A percentile compares a stretch with the other conserved stretches of the same genome.
Evolutionary conservation across 2,888 invertebrate species (phyloP).

Genomic region (Clitarchus hookeri): DNA sequence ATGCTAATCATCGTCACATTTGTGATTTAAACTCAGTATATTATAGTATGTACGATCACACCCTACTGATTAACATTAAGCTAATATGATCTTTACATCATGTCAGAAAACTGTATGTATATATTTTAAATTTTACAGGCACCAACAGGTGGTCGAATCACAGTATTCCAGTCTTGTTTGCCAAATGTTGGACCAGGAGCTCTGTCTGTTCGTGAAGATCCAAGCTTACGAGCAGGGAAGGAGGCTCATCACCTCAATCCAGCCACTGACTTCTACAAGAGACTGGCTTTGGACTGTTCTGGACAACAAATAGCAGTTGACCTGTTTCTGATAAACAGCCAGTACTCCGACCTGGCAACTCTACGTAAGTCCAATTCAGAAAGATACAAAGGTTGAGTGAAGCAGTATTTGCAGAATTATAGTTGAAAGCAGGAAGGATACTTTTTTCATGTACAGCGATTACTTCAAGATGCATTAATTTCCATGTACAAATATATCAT

Average conservation of each 20-base stretch:
- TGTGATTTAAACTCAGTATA: too few relatives aligned
- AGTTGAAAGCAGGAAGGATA: too few relatives aligned
- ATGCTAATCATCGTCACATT: too few relatives aligned
- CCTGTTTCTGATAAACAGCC: conserved; percentile 89
- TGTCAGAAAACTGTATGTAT: too few relatives aligned
- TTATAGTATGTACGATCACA: too few relatives aligned
- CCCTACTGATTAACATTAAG: too few relatives aligned
- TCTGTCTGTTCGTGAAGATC: conserved; percentile 84
- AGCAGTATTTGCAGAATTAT: too few relatives aligned
- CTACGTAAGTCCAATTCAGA: conserved; percentile 68
- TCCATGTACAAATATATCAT: too few relatives aligned
- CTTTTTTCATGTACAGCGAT: background rate
- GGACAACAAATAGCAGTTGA: conserved; percentile 96
- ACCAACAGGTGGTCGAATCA: conserved; percentile 91
- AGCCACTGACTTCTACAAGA: conserved; percentile 97
- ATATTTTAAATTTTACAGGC: conserved; percentile 63
- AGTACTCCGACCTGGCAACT: conserved; percentile 93
- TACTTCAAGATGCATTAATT: too few relatives aligned
- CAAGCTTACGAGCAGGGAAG: conserved; percentile 77
- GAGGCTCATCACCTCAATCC: conserved; percentile 89
- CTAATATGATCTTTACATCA: too few relatives aligned
- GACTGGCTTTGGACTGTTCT: conserved; percentile 93
- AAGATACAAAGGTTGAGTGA: background rate
- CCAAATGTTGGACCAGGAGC: conserved; percentile 89
- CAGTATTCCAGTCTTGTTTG: conserved; percentile 90